Conservation (phyloP, 2,113 vertebrate genomes). For the Mastomys natalensis region DNA sequence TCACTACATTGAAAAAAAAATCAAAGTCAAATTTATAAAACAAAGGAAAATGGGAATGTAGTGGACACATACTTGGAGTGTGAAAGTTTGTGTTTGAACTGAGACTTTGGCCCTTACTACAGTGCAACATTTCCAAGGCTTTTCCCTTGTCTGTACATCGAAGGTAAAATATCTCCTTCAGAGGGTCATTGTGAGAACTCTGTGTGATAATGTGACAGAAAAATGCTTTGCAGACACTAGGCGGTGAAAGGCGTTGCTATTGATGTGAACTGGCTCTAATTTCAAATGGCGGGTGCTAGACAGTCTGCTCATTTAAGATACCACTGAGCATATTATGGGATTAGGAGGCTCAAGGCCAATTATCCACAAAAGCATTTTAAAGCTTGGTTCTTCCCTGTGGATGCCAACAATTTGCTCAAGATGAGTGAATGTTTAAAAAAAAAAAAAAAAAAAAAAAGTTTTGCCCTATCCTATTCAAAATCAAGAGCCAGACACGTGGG, state of each 20-base stretch:
- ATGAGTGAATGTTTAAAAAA: neutral
- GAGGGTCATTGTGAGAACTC: neutral
- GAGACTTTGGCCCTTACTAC: neutral
- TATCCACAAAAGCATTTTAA: conserved; percentile 64
- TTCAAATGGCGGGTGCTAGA: conserved; percentile 24
- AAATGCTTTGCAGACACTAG: neutral
- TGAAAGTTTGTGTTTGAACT: neutral
- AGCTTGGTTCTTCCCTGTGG: neutral
- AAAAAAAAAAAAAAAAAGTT: conserved; percentile 4
- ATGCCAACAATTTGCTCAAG: conserved; percentile 64
- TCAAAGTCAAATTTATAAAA: conserved; percentile 18
- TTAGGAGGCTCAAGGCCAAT: conserved; percentile 67
- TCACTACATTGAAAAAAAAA: conserved; percentile 23
- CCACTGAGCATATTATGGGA: conserved; percentile 64
- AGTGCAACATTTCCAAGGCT: neutral
- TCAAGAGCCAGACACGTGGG: neutral
- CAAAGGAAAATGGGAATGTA: neutral
- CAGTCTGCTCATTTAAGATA: conserved; percentile 18
- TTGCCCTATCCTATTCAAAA: neutral
- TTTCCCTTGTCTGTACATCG: neutral
- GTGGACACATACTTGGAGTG: neutral
- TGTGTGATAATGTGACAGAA: conserved; percentile 34
- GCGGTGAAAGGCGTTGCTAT: conserved; percentile 23
- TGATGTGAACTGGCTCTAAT: conserved; percentile 37
- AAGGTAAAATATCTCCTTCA: conserved; percentile 41